Conservation (phyloP, 2,113 vertebrate genomes). For the Vanacampus margaritifer region DNA sequence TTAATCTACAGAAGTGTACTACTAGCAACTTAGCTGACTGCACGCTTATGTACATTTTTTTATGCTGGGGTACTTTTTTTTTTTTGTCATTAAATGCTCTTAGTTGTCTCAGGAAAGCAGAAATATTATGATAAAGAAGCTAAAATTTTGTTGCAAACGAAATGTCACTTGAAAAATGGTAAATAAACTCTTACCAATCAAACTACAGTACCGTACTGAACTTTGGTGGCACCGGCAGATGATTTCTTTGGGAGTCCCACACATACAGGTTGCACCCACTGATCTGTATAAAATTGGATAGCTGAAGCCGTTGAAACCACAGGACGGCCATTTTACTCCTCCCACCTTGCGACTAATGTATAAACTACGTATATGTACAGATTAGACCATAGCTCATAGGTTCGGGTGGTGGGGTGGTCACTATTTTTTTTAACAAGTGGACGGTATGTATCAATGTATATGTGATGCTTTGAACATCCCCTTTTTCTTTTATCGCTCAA, state of each 20-base stretch:
- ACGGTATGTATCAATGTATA: too few relatives aligned
- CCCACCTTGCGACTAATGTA: too few relatives aligned
- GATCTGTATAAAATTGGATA: too few relatives aligned
- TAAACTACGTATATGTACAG: too few relatives aligned
- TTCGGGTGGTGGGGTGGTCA: too few relatives aligned
- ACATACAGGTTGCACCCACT: too few relatives aligned
- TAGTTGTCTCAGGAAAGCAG: slow-evolving; percentile 63
- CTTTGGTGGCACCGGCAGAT: not conserved
- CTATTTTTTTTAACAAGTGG: too few relatives aligned
- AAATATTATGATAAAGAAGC: not conserved
- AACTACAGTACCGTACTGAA: not conserved
- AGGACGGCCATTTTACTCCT: too few relatives aligned
- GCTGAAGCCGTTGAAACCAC: too few relatives aligned
- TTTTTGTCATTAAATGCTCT: slow-evolving; percentile 29
- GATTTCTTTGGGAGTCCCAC: not conserved
- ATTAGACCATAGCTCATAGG: too few relatives aligned
- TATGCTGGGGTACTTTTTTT: slow-evolving; percentile 24
- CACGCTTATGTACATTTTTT: not conserved
- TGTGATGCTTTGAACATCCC: too few relatives aligned
- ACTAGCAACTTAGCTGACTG: not conserved
- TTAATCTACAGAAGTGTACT: slow-evolving; percentile 8
- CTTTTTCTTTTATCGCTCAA: too few relatives aligned
- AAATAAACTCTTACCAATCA: not conserved
- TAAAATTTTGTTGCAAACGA: not conserved
- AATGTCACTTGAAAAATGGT: not conserved